Evolutionary conservation across 2,797 vertebrate genomes (phyloP), one percentile per base, ranked within the genome.

Genomic region (Danio kyathit): DNA sequence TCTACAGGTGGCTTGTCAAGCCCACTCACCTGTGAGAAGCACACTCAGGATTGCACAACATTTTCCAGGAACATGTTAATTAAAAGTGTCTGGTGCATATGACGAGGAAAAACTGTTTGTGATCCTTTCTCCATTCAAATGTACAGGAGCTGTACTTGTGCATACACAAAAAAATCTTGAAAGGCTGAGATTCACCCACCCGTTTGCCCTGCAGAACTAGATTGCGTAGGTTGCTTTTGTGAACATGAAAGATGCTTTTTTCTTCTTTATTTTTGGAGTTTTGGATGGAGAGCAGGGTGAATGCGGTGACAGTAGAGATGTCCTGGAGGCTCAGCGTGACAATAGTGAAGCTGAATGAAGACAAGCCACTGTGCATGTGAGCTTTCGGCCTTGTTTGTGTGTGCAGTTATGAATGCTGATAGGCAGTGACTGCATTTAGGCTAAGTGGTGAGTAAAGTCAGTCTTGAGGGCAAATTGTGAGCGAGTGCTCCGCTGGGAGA

Each of bases 361-460:
- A 43, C 46, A 57, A 60, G 21, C 43, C 52, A 12, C 10, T 74
- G 43, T 74, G 49, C 41, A 21, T 60, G 19, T 40, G 17, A 54
- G 69, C 57, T 4, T 71, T 7, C 72, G 41, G 67, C 63, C 69
- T 61, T 65, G 51, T 83, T 46, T 61, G 54, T 66, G 63, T 57
- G 17, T 40, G 16, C 19, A 4, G 40, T 17, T 76, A 13, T 79
- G 72, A 78, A 70, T 61, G 41, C 71, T 69, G 80, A 84, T 81
- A 54, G n/a, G 13, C 38, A 54, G 61, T 40, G 69, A 60, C 64
- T 76, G 80, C 76, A 74, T 84, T 79, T 72, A 75, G 76, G 76
- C 72, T 82, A 82, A 86, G 77, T 75, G 83, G 29, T 44, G 77
- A 82, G 77, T 77, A 56, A 57, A 82, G 70, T 65, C 63, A 44